These are phyloP conservation scores for Homalodisca vitripennis DNA, from an alignment of 1,140 invertebrate genomes.

Conservation along the genomic window DNA sequence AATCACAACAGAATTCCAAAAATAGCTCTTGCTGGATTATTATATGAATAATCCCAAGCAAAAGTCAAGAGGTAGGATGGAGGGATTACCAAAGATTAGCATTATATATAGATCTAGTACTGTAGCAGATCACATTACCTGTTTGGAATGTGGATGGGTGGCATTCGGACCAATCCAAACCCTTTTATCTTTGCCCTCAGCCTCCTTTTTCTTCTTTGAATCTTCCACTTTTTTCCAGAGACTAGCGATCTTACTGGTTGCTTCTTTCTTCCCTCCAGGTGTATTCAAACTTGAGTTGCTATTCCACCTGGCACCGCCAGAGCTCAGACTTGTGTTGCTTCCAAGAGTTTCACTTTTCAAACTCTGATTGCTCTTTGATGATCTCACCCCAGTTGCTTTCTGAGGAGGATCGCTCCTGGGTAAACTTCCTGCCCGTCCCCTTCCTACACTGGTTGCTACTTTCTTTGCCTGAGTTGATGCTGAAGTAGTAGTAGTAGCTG, in stretches of 20 bases:
- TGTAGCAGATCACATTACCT: no score
- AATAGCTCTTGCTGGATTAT: no score
- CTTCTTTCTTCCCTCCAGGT: slow-evolving; percentile 60
- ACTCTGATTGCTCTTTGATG: slow-evolving; percentile 51
- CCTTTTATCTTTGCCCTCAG: slow-evolving; percentile 58
- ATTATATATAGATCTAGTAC: no score
- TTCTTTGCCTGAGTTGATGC: slow-evolving; percentile 33
- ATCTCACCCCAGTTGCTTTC: slow-evolving; percentile 36
- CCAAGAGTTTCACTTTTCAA: slow-evolving; percentile 45
- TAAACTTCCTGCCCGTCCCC: slow-evolving; percentile 37
- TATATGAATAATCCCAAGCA: no score
- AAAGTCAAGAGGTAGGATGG: no score
- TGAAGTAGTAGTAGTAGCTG: slow-evolving; percentile 41
- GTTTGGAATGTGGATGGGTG: slow-evolving; percentile 33
- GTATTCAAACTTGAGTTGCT: slow-evolving; percentile 61
- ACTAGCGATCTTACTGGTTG: slow-evolving; percentile 83
- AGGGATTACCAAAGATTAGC: no score
- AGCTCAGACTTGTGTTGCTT: slow-evolving; percentile 38
- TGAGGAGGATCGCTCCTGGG: slow-evolving; percentile 30
- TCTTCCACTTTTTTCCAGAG: slow-evolving; percentile 86
- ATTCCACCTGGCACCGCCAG: slow-evolving; percentile 42
- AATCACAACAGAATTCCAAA: no score
- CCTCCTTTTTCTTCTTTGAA: slow-evolving; percentile 58
- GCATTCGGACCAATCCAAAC: slow-evolving; percentile 59
- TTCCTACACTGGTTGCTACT: slow-evolving; percentile 29